These are phyloP conservation scores for Pelecanoides urinatrix DNA, from an alignment of 2,113 vertebrate species.

Conservation along the genomic window DNA sequence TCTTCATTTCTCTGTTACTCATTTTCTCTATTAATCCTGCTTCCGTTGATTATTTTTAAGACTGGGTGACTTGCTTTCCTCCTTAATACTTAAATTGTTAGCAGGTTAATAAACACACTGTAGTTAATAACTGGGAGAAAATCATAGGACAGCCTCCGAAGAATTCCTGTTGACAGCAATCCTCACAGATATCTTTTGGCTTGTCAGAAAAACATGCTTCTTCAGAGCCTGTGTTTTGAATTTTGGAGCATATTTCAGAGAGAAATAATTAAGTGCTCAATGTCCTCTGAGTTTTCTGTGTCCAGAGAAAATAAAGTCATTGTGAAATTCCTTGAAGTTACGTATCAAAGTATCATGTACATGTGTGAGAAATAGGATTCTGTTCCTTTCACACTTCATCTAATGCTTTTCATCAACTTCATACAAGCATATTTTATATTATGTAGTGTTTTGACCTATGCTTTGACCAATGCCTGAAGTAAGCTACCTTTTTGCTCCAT, in stretches of 20 bases:
- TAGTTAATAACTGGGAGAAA: background rate
- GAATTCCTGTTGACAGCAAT: background rate
- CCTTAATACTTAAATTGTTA: background rate
- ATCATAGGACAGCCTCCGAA: background rate
- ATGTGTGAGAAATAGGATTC: background rate
- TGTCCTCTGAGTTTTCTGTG: slow-evolving; percentile 4
- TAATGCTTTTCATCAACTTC: background rate
- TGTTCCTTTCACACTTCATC: background rate
- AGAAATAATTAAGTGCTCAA: background rate
- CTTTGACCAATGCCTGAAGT: background rate
- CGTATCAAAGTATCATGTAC: background rate
- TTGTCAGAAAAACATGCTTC: background rate
- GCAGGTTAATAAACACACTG: background rate
- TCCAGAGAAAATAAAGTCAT: background rate
- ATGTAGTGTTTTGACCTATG: background rate
- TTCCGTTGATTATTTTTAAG: background rate
- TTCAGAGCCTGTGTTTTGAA: slow-evolving; percentile 13
- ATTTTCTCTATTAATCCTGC: background rate
- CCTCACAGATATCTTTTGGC: background rate
- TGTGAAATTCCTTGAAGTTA: slow-evolving; percentile 18
- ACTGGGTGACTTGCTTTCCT: background rate
- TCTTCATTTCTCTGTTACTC: background rate
- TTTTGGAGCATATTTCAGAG: slow-evolving; percentile 7
- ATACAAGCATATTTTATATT: background rate
- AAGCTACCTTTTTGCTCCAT: background rate